A percentile compares a stretch with the other conserved stretches of the same genome.
These are phyloP conservation scores for Gambelia wislizenii DNA, from an alignment of 2,797 vertebrate genomes.

Conservation along the genomic window DNA sequence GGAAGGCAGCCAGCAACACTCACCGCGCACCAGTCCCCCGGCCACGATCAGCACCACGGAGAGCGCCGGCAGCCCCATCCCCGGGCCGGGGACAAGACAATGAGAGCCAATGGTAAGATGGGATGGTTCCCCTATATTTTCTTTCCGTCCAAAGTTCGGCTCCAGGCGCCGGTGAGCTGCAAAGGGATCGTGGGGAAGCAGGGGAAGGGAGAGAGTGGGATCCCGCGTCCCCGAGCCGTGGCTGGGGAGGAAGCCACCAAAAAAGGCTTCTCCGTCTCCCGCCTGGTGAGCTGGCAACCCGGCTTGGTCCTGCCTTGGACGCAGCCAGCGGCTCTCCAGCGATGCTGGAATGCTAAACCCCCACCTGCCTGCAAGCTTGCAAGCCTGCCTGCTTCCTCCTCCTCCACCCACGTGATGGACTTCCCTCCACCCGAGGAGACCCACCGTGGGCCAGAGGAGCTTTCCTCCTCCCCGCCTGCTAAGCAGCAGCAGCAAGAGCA, in stretches of 20 bases:
- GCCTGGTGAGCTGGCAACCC: no score
- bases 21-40: conserved; percentile 78
- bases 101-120: not conserved
- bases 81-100: not conserved
- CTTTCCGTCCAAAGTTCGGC: not conserved
- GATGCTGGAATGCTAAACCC: no score
- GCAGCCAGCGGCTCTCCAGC: no score
- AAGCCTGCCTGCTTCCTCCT: not conserved
- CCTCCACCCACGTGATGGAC: conserved; percentile 15
- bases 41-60: conserved; percentile 74
- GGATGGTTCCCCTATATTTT: no score
- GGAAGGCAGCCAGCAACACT: conserved; percentile 29
- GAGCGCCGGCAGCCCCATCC: conserved; percentile 72
- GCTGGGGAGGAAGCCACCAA: no score
- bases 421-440: conserved; percentile 16
- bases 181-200: no score
- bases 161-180: not conserved
- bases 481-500: not conserved
- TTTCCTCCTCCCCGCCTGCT: not conserved
- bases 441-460: not conserved
- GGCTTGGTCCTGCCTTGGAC: no score
- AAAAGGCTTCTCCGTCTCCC: not conserved
- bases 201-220: no score
- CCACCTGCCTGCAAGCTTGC: not conserved
- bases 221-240: no score